A percentile compares a stretch with the other conserved stretches of the same genome.
These are phyloP conservation scores for Sminthurinus aureus DNA, from an alignment of 2,888 invertebrate species.

Conservation along the genomic window DNA sequence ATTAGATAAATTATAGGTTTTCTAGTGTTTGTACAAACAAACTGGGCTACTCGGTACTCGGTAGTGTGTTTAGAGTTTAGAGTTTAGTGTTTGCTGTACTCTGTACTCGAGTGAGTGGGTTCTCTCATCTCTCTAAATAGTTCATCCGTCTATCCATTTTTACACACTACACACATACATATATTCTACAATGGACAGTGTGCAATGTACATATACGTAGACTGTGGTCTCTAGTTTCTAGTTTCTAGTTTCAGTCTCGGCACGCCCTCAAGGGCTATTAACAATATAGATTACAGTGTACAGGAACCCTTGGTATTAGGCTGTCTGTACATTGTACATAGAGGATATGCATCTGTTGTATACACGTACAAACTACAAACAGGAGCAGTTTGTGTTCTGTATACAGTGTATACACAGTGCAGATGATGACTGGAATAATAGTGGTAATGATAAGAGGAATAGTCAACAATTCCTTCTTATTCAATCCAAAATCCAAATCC, in stretches of 20 bases:
- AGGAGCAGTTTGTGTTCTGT: background rate
- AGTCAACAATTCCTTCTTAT: background rate
- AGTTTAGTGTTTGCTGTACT: background rate
- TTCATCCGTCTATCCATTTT: background rate
- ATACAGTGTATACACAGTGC: too few relatives aligned
- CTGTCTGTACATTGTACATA: too few relatives aligned
- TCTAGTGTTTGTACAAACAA: conserved; percentile 52
- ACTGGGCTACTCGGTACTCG: conserved; percentile 3
- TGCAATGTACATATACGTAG: background rate
- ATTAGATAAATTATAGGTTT: conserved; percentile 58
- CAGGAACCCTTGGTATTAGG: too few relatives aligned
- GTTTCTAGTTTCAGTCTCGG: conserved; percentile 34
- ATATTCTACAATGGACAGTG: background rate
- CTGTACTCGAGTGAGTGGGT: background rate
- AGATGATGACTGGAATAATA: background rate
- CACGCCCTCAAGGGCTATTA: conserved; percentile 59
- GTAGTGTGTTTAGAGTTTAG: too few relatives aligned
- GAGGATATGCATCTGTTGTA: too few relatives aligned
- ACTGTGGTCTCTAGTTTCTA: conserved; percentile 17
- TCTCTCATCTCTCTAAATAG: background rate
- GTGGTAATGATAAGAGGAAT: too few relatives aligned
- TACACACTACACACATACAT: background rate
- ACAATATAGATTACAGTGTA: conserved; percentile 51
- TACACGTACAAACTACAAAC: too few relatives aligned
- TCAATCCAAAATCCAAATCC: background rate